Percentiles rank a stretch among this genome's conserved stretches.
Evolutionary conservation across 2,113 vertebrate species (phyloP).

Genomic region (Notarius lentiginosus): DNA sequence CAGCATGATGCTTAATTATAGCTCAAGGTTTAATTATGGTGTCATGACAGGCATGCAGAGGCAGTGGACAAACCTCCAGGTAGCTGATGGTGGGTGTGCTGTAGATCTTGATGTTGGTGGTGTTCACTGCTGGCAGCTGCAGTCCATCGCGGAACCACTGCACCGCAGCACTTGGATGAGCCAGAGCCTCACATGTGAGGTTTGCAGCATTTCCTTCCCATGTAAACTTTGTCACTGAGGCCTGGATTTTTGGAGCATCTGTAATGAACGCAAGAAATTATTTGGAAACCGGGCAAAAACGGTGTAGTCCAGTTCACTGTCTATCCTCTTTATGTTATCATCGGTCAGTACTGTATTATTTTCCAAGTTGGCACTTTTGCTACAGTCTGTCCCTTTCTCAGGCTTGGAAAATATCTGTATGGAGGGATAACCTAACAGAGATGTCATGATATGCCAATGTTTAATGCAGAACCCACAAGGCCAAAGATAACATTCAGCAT

Average conservation of each 20-base stretch:
- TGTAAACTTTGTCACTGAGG: slow-evolving; percentile 81
- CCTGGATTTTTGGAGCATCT: slow-evolving; percentile 94
- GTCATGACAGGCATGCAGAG: background rate
- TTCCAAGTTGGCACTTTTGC: background rate
- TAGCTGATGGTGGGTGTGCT: slow-evolving; percentile 80
- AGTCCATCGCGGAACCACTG: slow-evolving; percentile 90
- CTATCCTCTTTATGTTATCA: background rate
- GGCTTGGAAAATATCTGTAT: background rate
- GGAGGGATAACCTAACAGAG: background rate
- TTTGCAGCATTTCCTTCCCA: slow-evolving; percentile 97
- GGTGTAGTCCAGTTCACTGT: background rate
- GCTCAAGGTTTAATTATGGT: slow-evolving; percentile 6
- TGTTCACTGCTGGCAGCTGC: slow-evolving; percentile 86
- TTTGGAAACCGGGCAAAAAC: background rate
- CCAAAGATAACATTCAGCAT: background rate
- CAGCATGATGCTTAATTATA: background rate
- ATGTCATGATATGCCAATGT: background rate
- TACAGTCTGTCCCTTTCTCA: background rate
- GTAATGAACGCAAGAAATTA: slow-evolving; percentile 48
- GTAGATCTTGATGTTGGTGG: slow-evolving; percentile 90
- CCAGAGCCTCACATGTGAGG: slow-evolving; percentile 92
- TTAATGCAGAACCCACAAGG: background rate
- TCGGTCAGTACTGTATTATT: background rate
- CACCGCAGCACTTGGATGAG: slow-evolving; percentile 86
- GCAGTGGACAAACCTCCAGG: slow-evolving; percentile 79